Conservation (phyloP, 2,113 vertebrate species). For the Scolopax mira region DNA sequence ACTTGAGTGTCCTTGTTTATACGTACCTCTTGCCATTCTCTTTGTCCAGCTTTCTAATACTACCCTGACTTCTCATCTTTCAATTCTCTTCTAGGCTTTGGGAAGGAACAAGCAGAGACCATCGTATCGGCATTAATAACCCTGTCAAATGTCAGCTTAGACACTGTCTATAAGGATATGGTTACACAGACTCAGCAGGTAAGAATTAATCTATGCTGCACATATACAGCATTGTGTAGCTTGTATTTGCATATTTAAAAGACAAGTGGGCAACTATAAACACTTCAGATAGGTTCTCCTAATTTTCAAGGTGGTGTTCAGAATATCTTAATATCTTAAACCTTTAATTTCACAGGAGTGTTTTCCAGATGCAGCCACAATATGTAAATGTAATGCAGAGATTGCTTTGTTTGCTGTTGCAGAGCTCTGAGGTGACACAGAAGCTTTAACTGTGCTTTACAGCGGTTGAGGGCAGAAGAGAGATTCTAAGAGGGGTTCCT, state of each 20-base stretch:
- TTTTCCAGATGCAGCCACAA: background rate
- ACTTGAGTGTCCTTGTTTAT: background rate
- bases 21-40: background rate
- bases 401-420: background rate
- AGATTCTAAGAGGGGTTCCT: background rate
- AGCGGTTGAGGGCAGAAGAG: background rate
- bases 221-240: fast-evolving
- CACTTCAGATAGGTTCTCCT: background rate
- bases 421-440: background rate
- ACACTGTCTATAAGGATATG: conserved; percentile 95
- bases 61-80: background rate
- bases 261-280: background rate
- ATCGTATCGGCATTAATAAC: conserved; percentile 83
- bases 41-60: background rate
- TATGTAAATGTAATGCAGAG: too few relatives aligned
- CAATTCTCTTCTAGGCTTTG: conserved; percentile 79
- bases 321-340: background rate
- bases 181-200: conserved; percentile 96
- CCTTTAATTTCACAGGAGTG: background rate
- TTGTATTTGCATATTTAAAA: background rate
- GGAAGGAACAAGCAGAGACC: conserved; percentile 88
- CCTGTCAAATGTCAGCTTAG: conserved; percentile 86
- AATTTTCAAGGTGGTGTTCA: background rate
- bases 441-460: background rate
- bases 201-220: background rate